Evolutionary conservation across 2,888 invertebrate species (phyloP), one percentile per base, ranked within the genome.

Genomic region (Pseudococcus jackbeardsleyi): DNA sequence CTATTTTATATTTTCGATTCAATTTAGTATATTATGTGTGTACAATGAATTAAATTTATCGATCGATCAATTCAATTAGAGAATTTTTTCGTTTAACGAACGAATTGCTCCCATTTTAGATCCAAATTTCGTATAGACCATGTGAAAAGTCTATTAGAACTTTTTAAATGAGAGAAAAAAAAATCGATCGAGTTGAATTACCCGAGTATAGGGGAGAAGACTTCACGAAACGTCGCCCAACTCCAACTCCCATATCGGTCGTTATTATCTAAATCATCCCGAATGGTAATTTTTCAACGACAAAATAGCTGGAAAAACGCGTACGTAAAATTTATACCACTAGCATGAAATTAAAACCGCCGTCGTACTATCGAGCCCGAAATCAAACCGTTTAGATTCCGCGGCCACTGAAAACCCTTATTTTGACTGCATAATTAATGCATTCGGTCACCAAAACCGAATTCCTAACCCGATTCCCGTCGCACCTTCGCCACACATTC

Each of bases 251-350:
- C 72, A 72, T 72, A 72, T 72, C 72, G 72, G 72, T 72, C 26
- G 72, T 72, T 72, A 72, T 72, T 72, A 72, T 72, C 72, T 72
- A 72, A 72, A 72, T 72, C 72, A 72, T 72, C 72, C 72, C 15
- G 72, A 72, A 72, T 72, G 72, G 72, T 72, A 72, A 72, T 72
- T 72, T 33, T 72, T 72, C 72, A 72, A 72, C 72, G 72, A 72
- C 72, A 72, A 33, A 33, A 72, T 72, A 72, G 72, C 68, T 68
- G 33, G 15, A 72, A 72, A 72, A 26, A 33, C 68, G 72, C 33
- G 72, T 33, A 72, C 33, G 72, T 33, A 72, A 33, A 72, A 72
- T 72, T 72, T 72, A 72, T 72, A 72, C 33, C 33, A 39, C 33
- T 33, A 39, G 17, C 72, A 33, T 72, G 72, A 72, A 72, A 72